Conservation (phyloP, 2,888 invertebrate genomes). For the Prenolepis imparis region DNA sequence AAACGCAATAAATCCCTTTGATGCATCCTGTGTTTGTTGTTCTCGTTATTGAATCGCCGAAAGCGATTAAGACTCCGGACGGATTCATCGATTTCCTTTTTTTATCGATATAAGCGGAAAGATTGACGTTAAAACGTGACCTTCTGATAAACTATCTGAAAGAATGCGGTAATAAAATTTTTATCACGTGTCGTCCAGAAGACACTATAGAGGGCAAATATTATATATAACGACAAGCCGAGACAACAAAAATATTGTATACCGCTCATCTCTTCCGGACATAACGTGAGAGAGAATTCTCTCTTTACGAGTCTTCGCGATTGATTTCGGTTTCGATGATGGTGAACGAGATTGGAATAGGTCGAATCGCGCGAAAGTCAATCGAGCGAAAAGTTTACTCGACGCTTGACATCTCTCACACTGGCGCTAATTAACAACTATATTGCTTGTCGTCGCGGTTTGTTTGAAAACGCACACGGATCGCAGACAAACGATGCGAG, state of each 20-base stretch:
- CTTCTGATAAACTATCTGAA: not conserved
- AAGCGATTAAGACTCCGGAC: conserved; percentile 38
- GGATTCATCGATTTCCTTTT: conserved; percentile 24
- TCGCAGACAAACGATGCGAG: conserved; percentile 3
- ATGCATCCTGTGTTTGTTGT: conserved; percentile 43
- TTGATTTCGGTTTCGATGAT: not conserved
- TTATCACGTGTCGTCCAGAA: not conserved
- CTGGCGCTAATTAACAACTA: conserved; percentile 22
- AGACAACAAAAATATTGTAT: not conserved
- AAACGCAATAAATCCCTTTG: conserved; percentile 56
- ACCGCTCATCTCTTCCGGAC: not conserved
- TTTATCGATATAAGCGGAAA: not conserved
- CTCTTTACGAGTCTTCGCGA: not conserved
- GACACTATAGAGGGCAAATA: not conserved
- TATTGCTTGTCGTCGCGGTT: conserved; percentile 19
- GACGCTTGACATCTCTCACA: not conserved
- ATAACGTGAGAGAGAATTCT: not conserved
- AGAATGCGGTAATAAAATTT: conserved; percentile 14
- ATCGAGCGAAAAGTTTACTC: conserved; percentile 18
- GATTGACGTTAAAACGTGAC: conserved; percentile 2
- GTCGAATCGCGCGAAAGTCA: not conserved
- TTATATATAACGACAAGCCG: not conserved
- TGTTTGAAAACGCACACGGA: conserved; percentile 25
- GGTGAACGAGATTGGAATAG: not conserved
- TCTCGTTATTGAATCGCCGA: conserved; percentile 43